These are phyloP conservation scores for Zophobas morio DNA, from an alignment of 1,140 invertebrate genomes.

Conservation along the genomic window DNA sequence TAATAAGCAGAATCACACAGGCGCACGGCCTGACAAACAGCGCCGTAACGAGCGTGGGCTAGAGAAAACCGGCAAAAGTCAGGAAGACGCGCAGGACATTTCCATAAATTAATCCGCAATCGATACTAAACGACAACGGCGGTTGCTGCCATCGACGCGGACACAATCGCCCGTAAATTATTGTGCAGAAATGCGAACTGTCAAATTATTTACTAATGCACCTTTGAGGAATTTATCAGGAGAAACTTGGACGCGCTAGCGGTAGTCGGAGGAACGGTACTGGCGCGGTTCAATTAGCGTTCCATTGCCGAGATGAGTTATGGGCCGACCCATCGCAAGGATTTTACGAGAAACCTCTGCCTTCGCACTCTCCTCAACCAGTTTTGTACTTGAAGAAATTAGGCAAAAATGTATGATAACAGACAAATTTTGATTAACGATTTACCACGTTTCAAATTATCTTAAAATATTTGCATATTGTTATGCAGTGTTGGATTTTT, in stretches of 20 bases:
- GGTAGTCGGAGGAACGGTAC: constrained; percentile 16
- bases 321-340: not conserved
- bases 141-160: constrained; percentile 9
- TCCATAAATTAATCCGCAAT: constrained; percentile 19
- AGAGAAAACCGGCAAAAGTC: not conserved
- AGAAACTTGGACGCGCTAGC: constrained; percentile 24
- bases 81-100: constrained; percentile 8
- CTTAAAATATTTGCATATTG: no score
- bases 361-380: no score
- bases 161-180: constrained; percentile 33
- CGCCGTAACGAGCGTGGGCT: constrained; percentile 2
- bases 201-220: constrained; percentile 33
- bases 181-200: constrained; percentile 14
- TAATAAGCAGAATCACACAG: constrained; percentile 32
- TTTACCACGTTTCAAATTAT: no score
- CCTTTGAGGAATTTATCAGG: constrained; percentile 33
- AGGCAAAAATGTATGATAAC: no score
- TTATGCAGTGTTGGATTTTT: no score
- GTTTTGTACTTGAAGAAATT: no score
- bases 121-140: constrained; percentile 23
- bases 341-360: not conserved
- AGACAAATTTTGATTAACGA: no score
- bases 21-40: constrained; percentile 27
- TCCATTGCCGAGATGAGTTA: constrained; percentile 4
- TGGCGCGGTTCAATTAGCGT: constrained; percentile 7